phyloP scores from a whole-genome alignment of 1,140 invertebrate species.

The Frieseomelitta varia region DNA sequence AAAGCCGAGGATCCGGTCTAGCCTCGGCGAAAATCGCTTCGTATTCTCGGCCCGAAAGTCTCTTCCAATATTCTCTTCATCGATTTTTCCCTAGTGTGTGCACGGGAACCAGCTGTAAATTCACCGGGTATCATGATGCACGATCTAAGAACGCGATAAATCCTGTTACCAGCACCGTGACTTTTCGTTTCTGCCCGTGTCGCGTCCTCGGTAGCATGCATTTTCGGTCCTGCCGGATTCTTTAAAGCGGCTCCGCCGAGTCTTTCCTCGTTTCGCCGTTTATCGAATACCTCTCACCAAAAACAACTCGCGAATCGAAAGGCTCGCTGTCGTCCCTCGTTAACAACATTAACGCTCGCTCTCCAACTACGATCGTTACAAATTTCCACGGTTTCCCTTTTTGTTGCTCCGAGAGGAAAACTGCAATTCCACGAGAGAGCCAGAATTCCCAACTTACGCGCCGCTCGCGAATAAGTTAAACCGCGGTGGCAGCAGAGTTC shows the following conservation, averaged over 20 bases:
- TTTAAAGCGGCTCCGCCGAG: slow-evolving; percentile 5
- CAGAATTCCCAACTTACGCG: too few relatives aligned
- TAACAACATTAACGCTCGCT: too few relatives aligned
- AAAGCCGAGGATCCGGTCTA: not conserved
- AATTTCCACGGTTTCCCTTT: too few relatives aligned
- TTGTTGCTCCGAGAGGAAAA: not conserved
- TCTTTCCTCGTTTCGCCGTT: not conserved
- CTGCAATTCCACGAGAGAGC: not conserved
- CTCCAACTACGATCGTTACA: not conserved
- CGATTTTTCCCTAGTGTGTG: slow-evolving; percentile 57
- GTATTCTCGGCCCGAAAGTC: slow-evolving; percentile 41
- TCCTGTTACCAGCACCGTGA: slow-evolving; percentile 63
- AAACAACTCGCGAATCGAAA: not conserved
- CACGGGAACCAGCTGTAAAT: slow-evolving; percentile 61
- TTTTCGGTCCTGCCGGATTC: slow-evolving; percentile 17
- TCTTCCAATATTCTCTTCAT: slow-evolving; percentile 58
- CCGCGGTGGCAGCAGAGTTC: not conserved
- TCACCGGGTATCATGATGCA: slow-evolving; percentile 64
- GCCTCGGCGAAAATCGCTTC: not conserved
- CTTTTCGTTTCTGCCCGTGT: slow-evolving; percentile 63
- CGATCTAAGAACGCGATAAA: slow-evolving; percentile 67
- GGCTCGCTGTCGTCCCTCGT: too few relatives aligned
- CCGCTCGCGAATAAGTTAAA: slow-evolving; percentile 9
- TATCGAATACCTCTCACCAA: not conserved
- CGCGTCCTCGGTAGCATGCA: slow-evolving; percentile 51